Base-by-base conservation (phyloP, 2,888 invertebrate genomes). In the Sinohyriopsis cumingii region DNA sequence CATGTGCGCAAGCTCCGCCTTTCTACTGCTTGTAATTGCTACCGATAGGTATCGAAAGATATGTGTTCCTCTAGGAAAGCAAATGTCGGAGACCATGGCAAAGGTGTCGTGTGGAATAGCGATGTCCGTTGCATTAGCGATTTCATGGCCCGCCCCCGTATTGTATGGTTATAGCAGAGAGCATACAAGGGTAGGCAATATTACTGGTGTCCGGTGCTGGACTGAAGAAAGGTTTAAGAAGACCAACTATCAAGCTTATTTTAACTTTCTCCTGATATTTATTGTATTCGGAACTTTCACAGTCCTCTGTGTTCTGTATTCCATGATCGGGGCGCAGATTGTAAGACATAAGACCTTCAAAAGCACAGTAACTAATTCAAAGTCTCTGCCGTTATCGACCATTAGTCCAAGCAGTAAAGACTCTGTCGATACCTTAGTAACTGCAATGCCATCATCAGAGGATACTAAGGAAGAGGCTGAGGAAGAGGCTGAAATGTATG, bases 41-140 rank as follows among this genome's bases (percentile, higher is more conserved):
- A 63, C 72, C 7, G 78, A 78, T 55, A 67, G 85, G 19, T 86
- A 79, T 71, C 66, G 78, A 59, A 84, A 83, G 59, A 77, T 86
- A 25, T 82, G 85, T 63, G 73, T 72, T 19, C 84, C 84, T 7
- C 69, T 82, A 5, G 75, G 77, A 22, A 66, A 67, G 28, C 84
- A 84, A 67, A 76, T 84, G 56, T 64, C 76, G 2, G 64, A 71
- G 3, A 62, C 65, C 19, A 64, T 75, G 33, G 78, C 79, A 12
- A 82, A 82, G 55, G 6, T 71, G 1, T 24, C 60, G 3, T 75
- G 76, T 55, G 12, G 59, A 0, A 15, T 73, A 18, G 73, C 76
- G 1, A 45, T 72, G 7, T 59, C 56, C 20, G 63, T 73, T 12
- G 68, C 82, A 6, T 28, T 76, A 18, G 28, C 77, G 12, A 19